Conservation (phyloP, 2,888 invertebrate genomes). For the Pemphredon lugubris region DNA sequence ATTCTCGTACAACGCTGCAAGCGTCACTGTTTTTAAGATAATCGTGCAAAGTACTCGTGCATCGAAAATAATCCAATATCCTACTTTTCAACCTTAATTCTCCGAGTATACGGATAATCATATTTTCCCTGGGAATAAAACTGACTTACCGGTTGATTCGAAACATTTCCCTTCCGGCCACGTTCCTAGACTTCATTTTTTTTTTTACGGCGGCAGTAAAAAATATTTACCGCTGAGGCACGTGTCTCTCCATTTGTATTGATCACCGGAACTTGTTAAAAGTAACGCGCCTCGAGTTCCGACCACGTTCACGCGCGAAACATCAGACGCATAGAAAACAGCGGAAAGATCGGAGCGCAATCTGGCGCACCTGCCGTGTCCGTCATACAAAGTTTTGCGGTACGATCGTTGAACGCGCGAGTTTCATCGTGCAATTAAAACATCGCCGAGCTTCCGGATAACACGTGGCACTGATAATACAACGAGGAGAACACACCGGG, state of each 20-base stretch:
- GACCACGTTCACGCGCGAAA: slow-evolving; percentile 6
- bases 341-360: slow-evolving; percentile 22
- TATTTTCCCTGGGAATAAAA: too few species aligned
- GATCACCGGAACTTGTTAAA: slow-evolving; percentile 17
- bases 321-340: slow-evolving; percentile 17
- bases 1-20: too few species aligned
- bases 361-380: slow-evolving; percentile 15
- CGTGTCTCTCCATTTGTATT: not conserved
- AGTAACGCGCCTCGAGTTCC: slow-evolving; percentile 10
- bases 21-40: too few species aligned
- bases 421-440: slow-evolving; percentile 22
- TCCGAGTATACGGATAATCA: too few species aligned
- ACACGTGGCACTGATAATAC: slow-evolving; percentile 25
- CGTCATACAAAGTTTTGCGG: slow-evolving; percentile 2
- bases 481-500: not conserved
- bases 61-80: too few species aligned
- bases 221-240: too few species aligned
- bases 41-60: too few species aligned
- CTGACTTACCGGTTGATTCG: too few species aligned
- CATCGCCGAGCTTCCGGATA: slow-evolving; percentile 3
- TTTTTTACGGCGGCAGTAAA: too few species aligned
- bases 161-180: too few species aligned
- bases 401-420: slow-evolving; percentile 1
- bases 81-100: too few species aligned
- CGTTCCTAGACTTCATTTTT: too few species aligned